phyloP scores from a whole-genome alignment of 2,113 vertebrate genomes.

The Eubucco bourcierii region DNA sequence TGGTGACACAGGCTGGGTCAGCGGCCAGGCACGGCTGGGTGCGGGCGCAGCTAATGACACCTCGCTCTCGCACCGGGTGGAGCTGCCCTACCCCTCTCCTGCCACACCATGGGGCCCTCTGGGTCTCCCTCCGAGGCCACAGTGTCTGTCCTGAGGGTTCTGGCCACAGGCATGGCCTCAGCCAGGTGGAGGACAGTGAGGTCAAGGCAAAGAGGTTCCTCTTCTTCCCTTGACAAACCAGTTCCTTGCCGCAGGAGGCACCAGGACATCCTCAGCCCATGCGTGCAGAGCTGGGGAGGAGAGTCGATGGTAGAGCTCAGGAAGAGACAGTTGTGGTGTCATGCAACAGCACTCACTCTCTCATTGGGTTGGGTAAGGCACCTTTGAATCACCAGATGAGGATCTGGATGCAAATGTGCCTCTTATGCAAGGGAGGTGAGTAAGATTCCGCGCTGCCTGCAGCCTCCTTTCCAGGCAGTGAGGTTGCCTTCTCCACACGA shows the following conservation, averaged over 20 bases:
- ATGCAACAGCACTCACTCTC: not conserved
- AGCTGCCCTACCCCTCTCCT: not conserved
- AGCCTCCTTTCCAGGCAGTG: constrained; percentile 44
- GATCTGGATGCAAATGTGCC: constrained; percentile 58
- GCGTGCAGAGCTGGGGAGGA: not conserved
- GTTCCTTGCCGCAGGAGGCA: not conserved
- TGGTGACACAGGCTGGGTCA: constrained; percentile 60
- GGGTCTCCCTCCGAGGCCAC: not conserved
- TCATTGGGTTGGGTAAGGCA: constrained; percentile 56
- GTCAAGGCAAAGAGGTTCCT: not conserved
- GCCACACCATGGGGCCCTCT: not conserved
- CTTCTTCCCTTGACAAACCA: not conserved
- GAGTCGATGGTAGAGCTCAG: not conserved
- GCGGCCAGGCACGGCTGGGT: constrained; percentile 18
- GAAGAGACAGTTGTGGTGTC: not conserved
- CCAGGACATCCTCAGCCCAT: fast-evolving
- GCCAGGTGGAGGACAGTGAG: not conserved
- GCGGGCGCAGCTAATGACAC: constrained; percentile 60
- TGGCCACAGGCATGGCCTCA: not conserved
- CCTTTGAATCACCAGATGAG: constrained; percentile 40
- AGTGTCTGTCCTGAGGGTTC: constrained; percentile 46
- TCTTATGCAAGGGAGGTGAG: constrained; percentile 66
- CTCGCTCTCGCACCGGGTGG: constrained; percentile 36
- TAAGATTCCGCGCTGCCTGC: constrained; percentile 58
- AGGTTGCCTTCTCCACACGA: constrained; percentile 27